Base-by-base conservation (phyloP, 2,888 invertebrate species). In the Entomobrya multifasciata region DNA sequence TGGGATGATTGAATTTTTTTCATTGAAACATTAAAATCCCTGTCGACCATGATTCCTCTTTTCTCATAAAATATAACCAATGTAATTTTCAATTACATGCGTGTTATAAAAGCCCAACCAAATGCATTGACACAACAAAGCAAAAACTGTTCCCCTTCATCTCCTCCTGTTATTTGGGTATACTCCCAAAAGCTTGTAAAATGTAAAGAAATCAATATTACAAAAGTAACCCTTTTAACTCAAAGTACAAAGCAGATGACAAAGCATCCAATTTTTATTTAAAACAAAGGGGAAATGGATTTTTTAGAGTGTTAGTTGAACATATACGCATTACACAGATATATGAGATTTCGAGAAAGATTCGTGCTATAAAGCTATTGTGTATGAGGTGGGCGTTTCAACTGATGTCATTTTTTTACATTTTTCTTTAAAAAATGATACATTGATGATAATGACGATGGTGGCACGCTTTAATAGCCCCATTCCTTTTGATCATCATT, bases 401-500 rank as follows among this genome's bases (percentile, higher is more conserved):
- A 52, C 17, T 20, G 15, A 1, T 25, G 44, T 70, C 22, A 22
- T 70, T 70, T 30, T 55, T 74, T 8, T 27, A n/a, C 5, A 72
- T 36, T 36, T 36, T 36, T 36, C 36, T 10, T 20, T 36, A 52
- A 72, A 47, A 52, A 74, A 27, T 55, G 74, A 55, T 70, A 55
- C 36, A 52, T 36, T 52, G 55, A 22, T 30, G 20, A 20, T 57
- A 10, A 13, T 57, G 25, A 57, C 11, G 13, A 22, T 25, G 57
- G 62, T 57, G 74, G 67, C 77, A 84, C 84, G 84, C 77, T 84
- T 77, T 84, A 84, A 84, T 77, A 30, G n/a, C 36, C 41, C 25
- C 36, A 67, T 49, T 22, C 22, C 25, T 49, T 25, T 47, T 41
- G 41, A 67, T 25, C 47, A 70, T 36, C 47, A 70, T 6, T 25